Evolutionary conservation across 2,888 invertebrate genomes (phyloP).

Genomic region (Anthrax anthrax): DNA sequence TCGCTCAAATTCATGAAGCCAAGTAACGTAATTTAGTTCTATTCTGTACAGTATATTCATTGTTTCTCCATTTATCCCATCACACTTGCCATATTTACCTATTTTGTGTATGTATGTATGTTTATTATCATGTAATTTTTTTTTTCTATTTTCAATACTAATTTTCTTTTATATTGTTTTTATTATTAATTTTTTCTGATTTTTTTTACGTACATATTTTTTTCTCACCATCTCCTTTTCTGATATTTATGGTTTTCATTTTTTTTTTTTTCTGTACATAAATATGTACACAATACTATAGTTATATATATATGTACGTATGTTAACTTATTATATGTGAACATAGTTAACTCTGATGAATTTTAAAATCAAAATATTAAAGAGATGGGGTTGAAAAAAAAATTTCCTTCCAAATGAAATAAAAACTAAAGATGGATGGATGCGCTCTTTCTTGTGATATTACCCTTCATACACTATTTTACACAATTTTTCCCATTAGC

Average conservation of each 20-base stretch:
- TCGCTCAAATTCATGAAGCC: slow-evolving; percentile 15
- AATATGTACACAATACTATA: too few species aligned
- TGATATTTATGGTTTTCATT: too few species aligned
- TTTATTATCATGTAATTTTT: background rate
- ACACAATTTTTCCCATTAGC: slow-evolving; percentile 6
- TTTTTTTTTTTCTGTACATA: too few species aligned
- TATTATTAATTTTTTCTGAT: too few species aligned
- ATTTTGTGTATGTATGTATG: background rate
- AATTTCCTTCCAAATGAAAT: background rate
- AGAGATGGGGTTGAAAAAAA: background rate
- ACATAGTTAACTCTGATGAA: background rate
- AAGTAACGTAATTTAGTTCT: slow-evolving; percentile 13
- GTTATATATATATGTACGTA: too few species aligned
- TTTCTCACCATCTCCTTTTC: background rate
- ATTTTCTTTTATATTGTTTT: too few species aligned
- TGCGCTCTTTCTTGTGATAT: background rate
- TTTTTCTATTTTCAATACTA: too few species aligned
- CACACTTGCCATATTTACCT: background rate
- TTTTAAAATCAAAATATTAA: slow-evolving; percentile 6
- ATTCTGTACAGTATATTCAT: too few species aligned
- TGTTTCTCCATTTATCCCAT: background rate
- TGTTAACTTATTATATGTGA: too few species aligned
- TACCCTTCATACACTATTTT: background rate
- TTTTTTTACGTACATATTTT: background rate
- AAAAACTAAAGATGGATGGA: slow-evolving; percentile 6